phyloP scores from a whole-genome alignment of 2,113 vertebrate genomes.

The Chlorocebus sabaeus region DNA sequence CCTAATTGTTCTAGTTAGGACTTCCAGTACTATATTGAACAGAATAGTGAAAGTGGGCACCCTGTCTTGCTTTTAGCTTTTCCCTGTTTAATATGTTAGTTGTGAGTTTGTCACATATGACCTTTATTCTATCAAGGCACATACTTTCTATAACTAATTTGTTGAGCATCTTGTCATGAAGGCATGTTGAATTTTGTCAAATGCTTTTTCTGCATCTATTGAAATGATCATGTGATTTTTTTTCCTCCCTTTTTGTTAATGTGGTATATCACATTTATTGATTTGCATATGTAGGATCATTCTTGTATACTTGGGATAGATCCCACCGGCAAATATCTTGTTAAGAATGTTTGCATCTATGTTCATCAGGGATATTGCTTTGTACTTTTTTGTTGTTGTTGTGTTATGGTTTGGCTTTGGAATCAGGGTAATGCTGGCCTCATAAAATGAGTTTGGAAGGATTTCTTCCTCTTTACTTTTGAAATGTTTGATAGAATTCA shows the following conservation, averaged over 20 bases:
- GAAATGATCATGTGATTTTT: not conserved
- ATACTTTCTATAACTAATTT: not conserved
- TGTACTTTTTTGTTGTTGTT: not conserved
- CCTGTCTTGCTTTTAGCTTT: not conserved
- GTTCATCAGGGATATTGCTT: not conserved
- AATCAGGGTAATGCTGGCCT: not conserved
- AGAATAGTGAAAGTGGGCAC: not conserved
- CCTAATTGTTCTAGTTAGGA: not conserved
- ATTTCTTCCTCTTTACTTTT: not conserved
- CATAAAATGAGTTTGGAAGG: not conserved
- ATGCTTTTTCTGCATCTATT: not conserved
- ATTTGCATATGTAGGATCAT: not conserved
- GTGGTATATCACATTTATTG: not conserved
- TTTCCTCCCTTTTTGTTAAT: not conserved
- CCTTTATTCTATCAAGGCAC: not conserved
- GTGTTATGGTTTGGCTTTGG: not conserved
- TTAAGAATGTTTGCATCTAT: not conserved
- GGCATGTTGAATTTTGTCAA: not conserved
- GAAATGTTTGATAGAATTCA: not conserved
- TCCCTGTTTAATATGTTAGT: not conserved
- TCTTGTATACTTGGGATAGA: not conserved
- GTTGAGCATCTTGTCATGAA: not conserved
- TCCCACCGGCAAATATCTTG: not conserved
- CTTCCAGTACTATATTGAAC: not conserved
- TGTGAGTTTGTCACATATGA: not conserved